These are phyloP conservation scores for Phaenicophaeus curvirostris DNA, from an alignment of 2,797 vertebrate genomes.

Conservation along the genomic window DNA sequence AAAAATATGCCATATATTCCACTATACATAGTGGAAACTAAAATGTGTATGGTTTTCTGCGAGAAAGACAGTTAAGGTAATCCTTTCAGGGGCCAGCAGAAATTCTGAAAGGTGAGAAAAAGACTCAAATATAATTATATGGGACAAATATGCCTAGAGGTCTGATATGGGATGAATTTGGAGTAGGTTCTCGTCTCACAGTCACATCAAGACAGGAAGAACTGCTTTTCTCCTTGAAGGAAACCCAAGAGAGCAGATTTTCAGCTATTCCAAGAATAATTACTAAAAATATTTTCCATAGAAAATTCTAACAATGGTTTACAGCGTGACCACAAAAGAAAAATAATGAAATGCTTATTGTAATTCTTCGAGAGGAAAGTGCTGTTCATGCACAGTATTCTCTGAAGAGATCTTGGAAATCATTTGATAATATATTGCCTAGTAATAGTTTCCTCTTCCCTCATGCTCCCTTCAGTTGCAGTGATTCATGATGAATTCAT, in stretches of 20 bases:
- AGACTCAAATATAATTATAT: background rate
- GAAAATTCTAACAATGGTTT: background rate
- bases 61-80: background rate
- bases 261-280: background rate
- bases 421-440: slow-evolving; percentile 31
- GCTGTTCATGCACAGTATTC: background rate
- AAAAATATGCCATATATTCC: too few relatives aligned
- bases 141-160: background rate
- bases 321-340: background rate
- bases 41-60: background rate
- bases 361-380: background rate
- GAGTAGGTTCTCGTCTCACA: background rate
- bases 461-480: background rate
- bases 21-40: background rate
- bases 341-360: background rate
- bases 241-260: background rate
- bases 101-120: background rate
- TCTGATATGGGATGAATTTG: background rate
- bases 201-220: background rate
- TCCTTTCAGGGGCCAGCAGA: background rate
- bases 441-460: slow-evolving; percentile 49
- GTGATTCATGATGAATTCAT: slow-evolving; percentile 41
- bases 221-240: background rate
- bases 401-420: slow-evolving; percentile 54
- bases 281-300: background rate